Percentiles rank a stretch among this genome's conserved stretches.
Conservation (phyloP, 2,113 vertebrate species). For the Chloroceryle aenea region DNA sequence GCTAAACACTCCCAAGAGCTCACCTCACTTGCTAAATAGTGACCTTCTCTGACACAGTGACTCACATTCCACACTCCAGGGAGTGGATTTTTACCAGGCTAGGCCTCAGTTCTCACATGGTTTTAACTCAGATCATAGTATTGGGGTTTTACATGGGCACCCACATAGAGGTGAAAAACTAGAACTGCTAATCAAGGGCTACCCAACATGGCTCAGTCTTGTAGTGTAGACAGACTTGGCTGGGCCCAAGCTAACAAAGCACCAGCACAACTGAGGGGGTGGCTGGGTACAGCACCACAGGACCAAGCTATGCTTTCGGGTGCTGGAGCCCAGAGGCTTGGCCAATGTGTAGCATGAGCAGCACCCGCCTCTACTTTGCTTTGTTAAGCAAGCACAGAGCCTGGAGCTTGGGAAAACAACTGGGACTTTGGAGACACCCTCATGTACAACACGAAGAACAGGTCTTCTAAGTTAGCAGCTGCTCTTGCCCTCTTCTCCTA, state of each 20-base stretch:
- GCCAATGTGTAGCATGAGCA: background rate
- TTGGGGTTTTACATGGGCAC: background rate
- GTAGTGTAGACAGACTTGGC: background rate
- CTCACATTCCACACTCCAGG: background rate
- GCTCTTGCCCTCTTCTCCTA: background rate
- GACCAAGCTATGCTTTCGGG: background rate
- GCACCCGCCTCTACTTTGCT: background rate
- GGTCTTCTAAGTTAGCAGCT: too few relatives aligned
- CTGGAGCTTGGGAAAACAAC: background rate
- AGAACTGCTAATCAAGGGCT: background rate
- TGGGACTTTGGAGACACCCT: background rate
- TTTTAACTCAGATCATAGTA: background rate
- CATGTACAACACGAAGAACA: fast-evolving
- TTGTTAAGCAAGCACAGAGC: background rate
- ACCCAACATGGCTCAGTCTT: too few relatives aligned
- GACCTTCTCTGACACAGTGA: background rate
- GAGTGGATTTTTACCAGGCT: background rate
- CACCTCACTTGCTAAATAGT: too few relatives aligned
- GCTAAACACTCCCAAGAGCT: background rate
- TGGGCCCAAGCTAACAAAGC: background rate
- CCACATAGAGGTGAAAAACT: background rate
- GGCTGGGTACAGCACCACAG: background rate
- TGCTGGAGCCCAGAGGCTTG: background rate
- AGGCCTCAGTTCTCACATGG: background rate
- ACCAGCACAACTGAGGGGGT: background rate